These are phyloP conservation scores for Volucella inanis DNA, from an alignment of 2,888 invertebrate species.

Conservation along the genomic window DNA sequence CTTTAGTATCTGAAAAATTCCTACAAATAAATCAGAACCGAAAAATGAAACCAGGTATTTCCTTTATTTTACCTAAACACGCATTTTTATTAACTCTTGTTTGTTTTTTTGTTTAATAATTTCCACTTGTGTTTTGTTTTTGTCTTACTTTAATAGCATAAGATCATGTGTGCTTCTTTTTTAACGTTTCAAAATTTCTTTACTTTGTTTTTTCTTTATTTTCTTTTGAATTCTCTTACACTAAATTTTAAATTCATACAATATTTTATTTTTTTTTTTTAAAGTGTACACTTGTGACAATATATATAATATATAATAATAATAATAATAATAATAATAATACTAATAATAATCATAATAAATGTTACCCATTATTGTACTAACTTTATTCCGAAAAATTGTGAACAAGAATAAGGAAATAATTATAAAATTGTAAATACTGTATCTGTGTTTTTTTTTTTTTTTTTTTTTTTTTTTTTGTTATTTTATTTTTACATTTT, in stretches of 20 bases:
- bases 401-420: slow-evolving; percentile 75
- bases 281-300: slow-evolving; percentile 77
- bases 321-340: slow-evolving; percentile 77
- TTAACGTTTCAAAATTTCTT: slow-evolving; percentile 79
- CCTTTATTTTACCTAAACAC: slow-evolving; percentile 82
- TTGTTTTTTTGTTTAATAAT: slow-evolving; percentile 50
- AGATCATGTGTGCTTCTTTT: slow-evolving; percentile 64
- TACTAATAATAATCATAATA: slow-evolving; percentile 77
- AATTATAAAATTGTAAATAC: slow-evolving; percentile 75
- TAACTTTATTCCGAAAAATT: slow-evolving; percentile 75
- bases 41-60: slow-evolving; percentile 44
- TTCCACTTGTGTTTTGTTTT: slow-evolving; percentile 61
- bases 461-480: too few species aligned
- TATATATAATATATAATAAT: slow-evolving; percentile 75
- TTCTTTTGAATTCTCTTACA: slow-evolving; percentile 65
- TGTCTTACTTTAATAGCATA: slow-evolving; percentile 66
- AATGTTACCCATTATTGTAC: slow-evolving; percentile 75
- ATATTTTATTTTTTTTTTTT: slow-evolving; percentile 75
- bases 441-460: slow-evolving; percentile 58
- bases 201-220: slow-evolving; percentile 62
- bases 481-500: slow-evolving; percentile 51
- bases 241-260: slow-evolving; percentile 72
- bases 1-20: neutral
- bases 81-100: slow-evolving; percentile 81
- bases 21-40: neutral